Conservation (phyloP, 2,113 vertebrate species). For the Gorilla gorilla region DNA sequence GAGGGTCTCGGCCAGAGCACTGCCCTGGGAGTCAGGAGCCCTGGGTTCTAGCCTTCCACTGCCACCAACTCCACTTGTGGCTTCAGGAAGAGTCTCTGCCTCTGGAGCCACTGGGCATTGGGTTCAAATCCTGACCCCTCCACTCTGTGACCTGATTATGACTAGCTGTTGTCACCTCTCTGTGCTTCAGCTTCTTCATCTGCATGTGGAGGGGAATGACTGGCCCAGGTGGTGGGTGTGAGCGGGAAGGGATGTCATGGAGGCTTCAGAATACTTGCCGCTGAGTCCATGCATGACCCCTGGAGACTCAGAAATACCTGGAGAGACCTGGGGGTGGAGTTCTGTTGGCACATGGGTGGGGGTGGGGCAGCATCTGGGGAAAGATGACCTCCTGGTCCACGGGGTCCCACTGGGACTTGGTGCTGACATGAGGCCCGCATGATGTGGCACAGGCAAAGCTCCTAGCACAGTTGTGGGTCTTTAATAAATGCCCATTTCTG, state of each 20-base stretch:
- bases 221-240: no score
- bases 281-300: no score
- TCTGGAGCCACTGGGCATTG: neutral
- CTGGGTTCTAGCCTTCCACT: neutral
- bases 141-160: neutral
- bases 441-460: rapidly evolving
- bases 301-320: neutral
- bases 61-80: no score
- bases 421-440: rapidly evolving
- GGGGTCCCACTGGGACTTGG: rapidly evolving
- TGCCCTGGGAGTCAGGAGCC: neutral
- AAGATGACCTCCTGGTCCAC: neutral
- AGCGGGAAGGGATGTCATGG: neutral
- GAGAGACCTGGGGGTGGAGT: neutral
- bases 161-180: neutral
- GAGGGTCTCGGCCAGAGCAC: neutral
- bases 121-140: neutral
- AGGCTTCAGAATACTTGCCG: neutral
- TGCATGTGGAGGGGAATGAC: neutral
- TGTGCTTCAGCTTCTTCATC: neutral
- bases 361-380: rapidly evolving
- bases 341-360: neutral
- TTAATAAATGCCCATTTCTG: neutral
- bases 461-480: neutral
- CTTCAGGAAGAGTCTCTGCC: neutral